Conservation (phyloP, 2,888 invertebrate species). For the Cheilosia vernalis region DNA sequence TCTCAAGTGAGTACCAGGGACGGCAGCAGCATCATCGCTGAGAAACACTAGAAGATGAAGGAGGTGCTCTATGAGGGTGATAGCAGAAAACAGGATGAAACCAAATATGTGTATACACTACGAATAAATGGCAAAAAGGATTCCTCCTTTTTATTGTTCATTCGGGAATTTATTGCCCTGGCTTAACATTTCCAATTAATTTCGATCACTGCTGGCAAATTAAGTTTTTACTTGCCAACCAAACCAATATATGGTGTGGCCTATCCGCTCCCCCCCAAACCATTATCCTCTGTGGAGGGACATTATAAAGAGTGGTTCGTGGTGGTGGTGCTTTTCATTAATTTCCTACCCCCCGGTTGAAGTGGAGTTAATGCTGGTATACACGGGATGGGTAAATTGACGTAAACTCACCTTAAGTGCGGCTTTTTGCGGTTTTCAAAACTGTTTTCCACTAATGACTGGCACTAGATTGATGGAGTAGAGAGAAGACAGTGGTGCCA, state of each 20-base stretch:
- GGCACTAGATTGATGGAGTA: conserved; percentile 65
- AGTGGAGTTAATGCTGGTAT: not conserved
- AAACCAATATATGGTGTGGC: conserved; percentile 2
- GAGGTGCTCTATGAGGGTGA: not conserved
- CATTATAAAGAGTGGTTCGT: conserved; percentile 56
- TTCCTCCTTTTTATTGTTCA: conserved; percentile 74
- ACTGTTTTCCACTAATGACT: conserved; percentile 67
- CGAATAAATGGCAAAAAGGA: conserved; percentile 58
- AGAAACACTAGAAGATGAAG: not conserved
- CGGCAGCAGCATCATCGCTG: not conserved
- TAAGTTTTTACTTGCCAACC: conserved; percentile 71
- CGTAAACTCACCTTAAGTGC: conserved; percentile 69
- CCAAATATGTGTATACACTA: conserved; percentile 8
- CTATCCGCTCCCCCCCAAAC: not conserved
- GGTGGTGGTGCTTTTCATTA: conserved; percentile 60
- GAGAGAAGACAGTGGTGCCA: conserved; percentile 36
- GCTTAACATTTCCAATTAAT: conserved; percentile 75
- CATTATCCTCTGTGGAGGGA: conserved; percentile 47
- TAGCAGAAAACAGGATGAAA: conserved; percentile 6
- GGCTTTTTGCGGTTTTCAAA: conserved; percentile 69
- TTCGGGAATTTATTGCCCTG: conserved; percentile 70
- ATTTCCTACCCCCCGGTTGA: conserved; percentile 36
- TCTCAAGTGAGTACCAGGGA: conserved; percentile 23
- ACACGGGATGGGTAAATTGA: conserved; percentile 56
- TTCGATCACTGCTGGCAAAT: conserved; percentile 75